Evolutionary conservation across 1,140 invertebrate genomes (phyloP).

Genomic region (Ctenoplectra terminalis): DNA sequence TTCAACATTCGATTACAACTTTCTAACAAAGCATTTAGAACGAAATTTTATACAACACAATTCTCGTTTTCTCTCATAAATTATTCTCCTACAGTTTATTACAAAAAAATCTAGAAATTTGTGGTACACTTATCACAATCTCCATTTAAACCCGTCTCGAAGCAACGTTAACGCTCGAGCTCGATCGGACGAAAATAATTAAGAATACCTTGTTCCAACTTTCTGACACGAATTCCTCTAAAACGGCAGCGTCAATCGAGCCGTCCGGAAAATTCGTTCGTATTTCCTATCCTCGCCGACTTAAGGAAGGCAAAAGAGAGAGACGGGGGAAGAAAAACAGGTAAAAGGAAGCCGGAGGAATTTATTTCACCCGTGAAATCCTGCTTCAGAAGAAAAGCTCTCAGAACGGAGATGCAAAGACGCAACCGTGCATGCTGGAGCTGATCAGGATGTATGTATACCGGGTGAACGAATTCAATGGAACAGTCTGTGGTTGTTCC

Average conservation of each 20-base stretch:
- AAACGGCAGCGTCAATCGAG: not conserved
- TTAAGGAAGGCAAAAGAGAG: not conserved
- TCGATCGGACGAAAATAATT: not conserved
- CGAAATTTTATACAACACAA: too few relatives aligned
- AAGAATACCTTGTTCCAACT: not conserved
- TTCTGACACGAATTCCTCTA: conserved; percentile 30
- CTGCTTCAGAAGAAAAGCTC: conserved; percentile 56
- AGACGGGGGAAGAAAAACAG: too few relatives aligned
- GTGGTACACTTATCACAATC: too few relatives aligned
- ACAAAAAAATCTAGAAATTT: too few relatives aligned
- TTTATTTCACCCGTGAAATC: conserved; percentile 68
- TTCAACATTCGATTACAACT: too few relatives aligned
- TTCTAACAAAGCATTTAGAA: too few relatives aligned
- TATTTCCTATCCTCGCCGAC: conserved; percentile 30
- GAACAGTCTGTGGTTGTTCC: conserved; percentile 25
- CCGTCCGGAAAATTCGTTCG: conserved; percentile 43
- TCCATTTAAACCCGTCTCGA: not conserved
- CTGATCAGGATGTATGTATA: conserved; percentile 57
- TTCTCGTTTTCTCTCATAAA: too few relatives aligned
- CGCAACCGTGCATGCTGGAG: conserved; percentile 52
- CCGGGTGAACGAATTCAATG: conserved; percentile 57
- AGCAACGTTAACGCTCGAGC: not conserved
- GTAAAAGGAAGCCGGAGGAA: conserved; percentile 26
- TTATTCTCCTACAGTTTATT: too few relatives aligned
- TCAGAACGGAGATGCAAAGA: conserved; percentile 57